Percentiles rank a stretch among this genome's conserved stretches.
Conservation (phyloP, 1,140 invertebrate species). For the Danaus melanippus region DNA sequence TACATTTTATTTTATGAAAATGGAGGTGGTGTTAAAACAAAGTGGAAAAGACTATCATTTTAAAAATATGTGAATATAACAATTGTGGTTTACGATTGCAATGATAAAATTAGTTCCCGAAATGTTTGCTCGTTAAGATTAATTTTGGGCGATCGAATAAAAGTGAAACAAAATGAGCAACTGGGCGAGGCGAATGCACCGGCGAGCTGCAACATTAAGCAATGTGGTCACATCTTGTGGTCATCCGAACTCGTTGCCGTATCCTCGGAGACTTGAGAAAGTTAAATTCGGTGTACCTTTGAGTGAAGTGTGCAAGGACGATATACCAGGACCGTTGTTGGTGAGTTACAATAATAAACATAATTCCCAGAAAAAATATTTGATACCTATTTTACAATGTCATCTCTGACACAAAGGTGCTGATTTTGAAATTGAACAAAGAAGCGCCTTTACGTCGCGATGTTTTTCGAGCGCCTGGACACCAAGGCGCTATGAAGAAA, state of each 20-base stretch:
- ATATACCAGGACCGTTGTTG: conserved; percentile 91
- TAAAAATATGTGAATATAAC: conserved; percentile 5
- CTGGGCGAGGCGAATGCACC: conserved; percentile 91
- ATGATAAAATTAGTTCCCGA: conserved; percentile 6
- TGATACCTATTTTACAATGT: conserved; percentile 1
- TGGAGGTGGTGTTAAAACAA: conserved; percentile 22
- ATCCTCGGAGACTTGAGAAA: conserved; percentile 88
- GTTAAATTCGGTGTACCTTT: conserved; percentile 93
- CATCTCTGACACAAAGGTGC: conserved; percentile 73
- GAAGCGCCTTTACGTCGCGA: conserved; percentile 93
- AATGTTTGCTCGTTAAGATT: conserved; percentile 3
- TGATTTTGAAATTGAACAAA: conserved; percentile 95
- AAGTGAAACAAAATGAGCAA: conserved; percentile 79
- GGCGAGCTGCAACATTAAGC: conserved; percentile 88
- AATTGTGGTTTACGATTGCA: conserved; percentile 5
- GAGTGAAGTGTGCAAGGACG: conserved; percentile 93
- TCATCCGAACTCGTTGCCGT: conserved; percentile 80
- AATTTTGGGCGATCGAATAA: conserved; percentile 2
- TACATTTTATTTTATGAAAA: conserved; percentile 15
- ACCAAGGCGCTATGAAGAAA: conserved; percentile 96
- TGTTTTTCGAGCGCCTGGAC: conserved; percentile 94
- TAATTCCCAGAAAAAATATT: conserved; percentile 2
- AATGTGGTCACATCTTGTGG: conserved; percentile 92
- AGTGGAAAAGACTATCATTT: conserved; percentile 9
- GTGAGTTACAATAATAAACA: conserved; percentile 72